phyloP scores from a whole-genome alignment of 2,888 invertebrate species.

The Agrilus biguttatus region DNA sequence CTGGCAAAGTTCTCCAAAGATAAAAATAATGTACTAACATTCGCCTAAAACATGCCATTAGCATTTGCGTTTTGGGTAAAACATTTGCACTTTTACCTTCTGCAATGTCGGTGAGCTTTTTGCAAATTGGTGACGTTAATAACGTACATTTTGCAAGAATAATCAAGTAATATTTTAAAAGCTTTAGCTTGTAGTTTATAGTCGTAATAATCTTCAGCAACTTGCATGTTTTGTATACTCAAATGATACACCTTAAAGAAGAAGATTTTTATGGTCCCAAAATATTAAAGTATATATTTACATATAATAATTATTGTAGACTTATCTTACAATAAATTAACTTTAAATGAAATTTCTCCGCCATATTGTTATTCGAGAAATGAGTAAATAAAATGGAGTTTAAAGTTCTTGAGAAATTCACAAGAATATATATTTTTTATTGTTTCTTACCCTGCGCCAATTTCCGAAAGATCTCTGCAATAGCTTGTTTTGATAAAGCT shows the following conservation, averaged over 20 bases:
- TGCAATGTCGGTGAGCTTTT: slow-evolving; percentile 33
- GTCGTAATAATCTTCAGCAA: slow-evolving; percentile 59
- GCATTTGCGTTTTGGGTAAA: not conserved
- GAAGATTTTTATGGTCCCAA: not conserved
- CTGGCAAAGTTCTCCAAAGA: slow-evolving; percentile 50
- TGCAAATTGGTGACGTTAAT: slow-evolving; percentile 14
- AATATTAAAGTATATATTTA: slow-evolving; percentile 1
- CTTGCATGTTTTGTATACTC: slow-evolving; percentile 43
- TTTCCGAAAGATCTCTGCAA: slow-evolving; percentile 31
- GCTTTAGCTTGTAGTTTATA: slow-evolving; percentile 25
- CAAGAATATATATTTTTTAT: not conserved
- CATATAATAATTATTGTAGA: too few relatives aligned
- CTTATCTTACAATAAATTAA: too few relatives aligned
- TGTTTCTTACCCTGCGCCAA: slow-evolving; percentile 35
- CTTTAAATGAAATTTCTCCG: too few relatives aligned
- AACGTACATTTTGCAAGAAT: slow-evolving; percentile 18
- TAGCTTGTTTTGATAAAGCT: slow-evolving; percentile 36
- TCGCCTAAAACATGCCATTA: slow-evolving; percentile 18
- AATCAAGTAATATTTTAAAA: slow-evolving; percentile 22
- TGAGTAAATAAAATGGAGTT: too few relatives aligned
- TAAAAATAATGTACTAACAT: slow-evolving; percentile 31
- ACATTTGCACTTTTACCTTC: slow-evolving; percentile 25
- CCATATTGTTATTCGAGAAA: too few relatives aligned
- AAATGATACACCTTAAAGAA: slow-evolving; percentile 32
- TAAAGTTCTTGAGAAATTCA: too few relatives aligned